These are phyloP conservation scores for Camptogramma bilineatum DNA, from an alignment of 2,888 invertebrate species.

Conservation along the genomic window DNA sequence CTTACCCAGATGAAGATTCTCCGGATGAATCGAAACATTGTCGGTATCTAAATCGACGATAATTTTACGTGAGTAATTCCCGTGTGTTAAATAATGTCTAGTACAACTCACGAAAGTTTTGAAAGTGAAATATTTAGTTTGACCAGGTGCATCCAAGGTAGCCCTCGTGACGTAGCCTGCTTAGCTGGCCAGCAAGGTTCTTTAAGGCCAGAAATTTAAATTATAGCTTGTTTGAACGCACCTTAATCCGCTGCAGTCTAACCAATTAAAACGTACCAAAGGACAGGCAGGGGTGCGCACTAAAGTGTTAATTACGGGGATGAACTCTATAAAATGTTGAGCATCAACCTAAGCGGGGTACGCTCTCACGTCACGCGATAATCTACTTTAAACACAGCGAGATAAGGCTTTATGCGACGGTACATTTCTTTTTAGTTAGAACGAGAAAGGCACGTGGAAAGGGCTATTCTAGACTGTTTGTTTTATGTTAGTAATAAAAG, in stretches of 20 bases:
- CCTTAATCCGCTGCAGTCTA: conserved; percentile 29
- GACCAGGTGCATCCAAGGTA: too few relatives aligned
- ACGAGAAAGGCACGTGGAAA: too few relatives aligned
- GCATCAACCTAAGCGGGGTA: conserved; percentile 36
- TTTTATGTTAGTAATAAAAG: conserved; percentile 34
- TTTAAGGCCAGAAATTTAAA: too few relatives aligned
- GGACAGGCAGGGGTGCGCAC: conserved; percentile 32
- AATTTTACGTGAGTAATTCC: too few relatives aligned
- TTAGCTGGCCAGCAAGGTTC: too few relatives aligned
- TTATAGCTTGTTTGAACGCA: not conserved
- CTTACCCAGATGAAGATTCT: too few relatives aligned
- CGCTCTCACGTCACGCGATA: conserved; percentile 26
- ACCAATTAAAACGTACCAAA: conserved; percentile 33
- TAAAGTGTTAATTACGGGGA: conserved; percentile 43
- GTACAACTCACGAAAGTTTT: too few relatives aligned
- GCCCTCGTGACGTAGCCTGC: too few relatives aligned
- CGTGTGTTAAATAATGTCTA: too few relatives aligned
- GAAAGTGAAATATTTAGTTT: too few relatives aligned
- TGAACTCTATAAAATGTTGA: conserved; percentile 37
- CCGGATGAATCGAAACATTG: too few relatives aligned
- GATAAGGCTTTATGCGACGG: conserved; percentile 22
- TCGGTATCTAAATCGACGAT: too few relatives aligned
- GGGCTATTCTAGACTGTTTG: conserved; percentile 21
- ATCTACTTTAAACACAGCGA: conserved; percentile 30
- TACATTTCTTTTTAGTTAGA: conserved; percentile 13